A percentile compares a stretch with the other conserved stretches of the same genome.
phyloP scores from a whole-genome alignment of 2,888 invertebrate genomes.

The Margaritifera margaritifera region DNA sequence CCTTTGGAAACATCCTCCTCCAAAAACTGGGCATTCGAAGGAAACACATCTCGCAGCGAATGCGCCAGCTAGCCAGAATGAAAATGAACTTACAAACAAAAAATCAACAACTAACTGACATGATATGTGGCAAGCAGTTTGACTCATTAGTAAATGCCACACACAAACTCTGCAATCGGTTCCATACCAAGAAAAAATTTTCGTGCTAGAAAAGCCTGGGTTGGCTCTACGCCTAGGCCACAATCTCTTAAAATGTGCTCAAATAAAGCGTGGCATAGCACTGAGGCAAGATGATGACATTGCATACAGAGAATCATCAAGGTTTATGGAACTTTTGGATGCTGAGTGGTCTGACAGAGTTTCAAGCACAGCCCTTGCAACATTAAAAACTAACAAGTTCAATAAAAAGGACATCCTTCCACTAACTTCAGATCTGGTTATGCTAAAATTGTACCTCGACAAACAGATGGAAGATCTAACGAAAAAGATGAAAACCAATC shows the following conservation, averaged over 20 bases:
- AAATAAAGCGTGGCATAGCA: constrained; percentile 10
- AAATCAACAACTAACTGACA: constrained; percentile 1
- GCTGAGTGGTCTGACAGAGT: constrained; percentile 15
- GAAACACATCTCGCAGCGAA: constrained; percentile 6
- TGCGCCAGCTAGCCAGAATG: constrained; percentile 7
- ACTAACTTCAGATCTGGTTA: constrained; percentile 9
- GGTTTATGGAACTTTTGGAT: constrained; percentile 8
- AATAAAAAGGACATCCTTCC: constrained; percentile 11
- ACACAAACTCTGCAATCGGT: constrained; percentile 1
- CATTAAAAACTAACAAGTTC: constrained; percentile 13
- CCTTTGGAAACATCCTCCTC: constrained; percentile 12
- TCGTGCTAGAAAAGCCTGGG: constrained; percentile 11
- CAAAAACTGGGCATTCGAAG: constrained; percentile 9
- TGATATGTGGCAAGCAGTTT: constrained; percentile 9
- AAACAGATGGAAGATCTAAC: constrained; percentile 4
- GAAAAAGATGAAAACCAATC: background rate
- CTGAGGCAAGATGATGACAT: constrained; percentile 2
- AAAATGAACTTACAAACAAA: constrained; percentile 2
- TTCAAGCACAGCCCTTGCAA: constrained; percentile 16
- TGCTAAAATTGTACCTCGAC: constrained; percentile 7
- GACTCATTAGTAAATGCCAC: constrained; percentile 1
- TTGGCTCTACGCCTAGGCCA: constrained; percentile 12
- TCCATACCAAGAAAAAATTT: background rate
- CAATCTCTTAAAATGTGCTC: constrained; percentile 12
- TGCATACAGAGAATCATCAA: constrained; percentile 5